Conservation (phyloP, 2,113 vertebrate species). For the Oreochromis niloticus region DNA sequence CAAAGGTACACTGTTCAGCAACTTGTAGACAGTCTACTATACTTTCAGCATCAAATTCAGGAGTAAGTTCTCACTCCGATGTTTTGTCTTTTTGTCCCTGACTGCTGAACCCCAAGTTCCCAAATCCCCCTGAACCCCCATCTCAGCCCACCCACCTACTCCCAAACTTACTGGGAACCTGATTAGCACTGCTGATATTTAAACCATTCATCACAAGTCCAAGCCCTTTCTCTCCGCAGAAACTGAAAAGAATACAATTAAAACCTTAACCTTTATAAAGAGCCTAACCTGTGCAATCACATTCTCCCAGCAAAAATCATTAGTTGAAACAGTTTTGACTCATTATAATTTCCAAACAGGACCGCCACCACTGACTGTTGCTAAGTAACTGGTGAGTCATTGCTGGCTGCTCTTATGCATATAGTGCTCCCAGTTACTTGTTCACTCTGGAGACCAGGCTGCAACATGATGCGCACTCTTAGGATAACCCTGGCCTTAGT, state of each 20-base stretch:
- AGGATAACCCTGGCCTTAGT: neutral
- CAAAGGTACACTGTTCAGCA: neutral
- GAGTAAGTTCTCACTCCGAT: neutral
- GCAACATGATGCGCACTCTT: neutral
- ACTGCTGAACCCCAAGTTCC: neutral
- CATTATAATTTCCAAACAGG: constrained; percentile 20
- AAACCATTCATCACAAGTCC: neutral
- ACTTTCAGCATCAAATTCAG: neutral
- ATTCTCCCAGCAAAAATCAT: neutral
- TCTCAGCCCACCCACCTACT: neutral
- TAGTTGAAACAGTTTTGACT: constrained; percentile 10
- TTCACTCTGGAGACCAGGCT: neutral
- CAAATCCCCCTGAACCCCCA: neutral
- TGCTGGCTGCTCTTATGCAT: neutral
- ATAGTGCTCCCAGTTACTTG: neutral
- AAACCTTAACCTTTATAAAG: neutral
- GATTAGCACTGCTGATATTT: neutral
- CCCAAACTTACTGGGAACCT: neutral
- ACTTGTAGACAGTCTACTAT: neutral
- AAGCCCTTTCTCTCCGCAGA: neutral
- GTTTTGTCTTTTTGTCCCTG: neutral
- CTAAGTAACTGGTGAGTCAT: constrained; percentile 51
- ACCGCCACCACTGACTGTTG: constrained; percentile 35
- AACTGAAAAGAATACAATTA: neutral
- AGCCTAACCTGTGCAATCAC: neutral